These are phyloP conservation scores for Epiblema foenella DNA, from an alignment of 2,888 invertebrate species.

Conservation along the genomic window DNA sequence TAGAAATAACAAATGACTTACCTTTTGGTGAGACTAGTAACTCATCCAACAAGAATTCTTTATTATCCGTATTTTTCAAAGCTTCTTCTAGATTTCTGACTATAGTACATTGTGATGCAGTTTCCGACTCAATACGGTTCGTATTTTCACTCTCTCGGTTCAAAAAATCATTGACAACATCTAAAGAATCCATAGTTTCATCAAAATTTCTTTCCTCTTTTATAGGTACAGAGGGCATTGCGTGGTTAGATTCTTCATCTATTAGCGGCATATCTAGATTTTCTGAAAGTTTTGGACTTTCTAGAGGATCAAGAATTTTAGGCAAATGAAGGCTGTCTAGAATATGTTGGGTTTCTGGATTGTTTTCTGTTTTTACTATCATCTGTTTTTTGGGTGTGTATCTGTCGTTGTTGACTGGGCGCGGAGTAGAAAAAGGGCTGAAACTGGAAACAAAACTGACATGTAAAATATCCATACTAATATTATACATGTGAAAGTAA, in stretches of 20 bases:
- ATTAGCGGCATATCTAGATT: slow-evolving; percentile 32
- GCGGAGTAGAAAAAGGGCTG: slow-evolving; percentile 70
- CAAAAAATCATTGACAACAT: slow-evolving; percentile 28
- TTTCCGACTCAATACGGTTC: slow-evolving; percentile 17
- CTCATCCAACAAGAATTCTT: slow-evolving; percentile 63
- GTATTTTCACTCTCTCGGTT: slow-evolving; percentile 9
- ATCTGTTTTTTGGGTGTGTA: slow-evolving; percentile 58
- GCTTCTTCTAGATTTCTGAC: slow-evolving; percentile 71
- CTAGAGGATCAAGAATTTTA: not conserved
- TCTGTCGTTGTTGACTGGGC: slow-evolving; percentile 58
- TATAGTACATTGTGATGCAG: slow-evolving; percentile 56
- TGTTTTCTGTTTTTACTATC: slow-evolving; percentile 40
- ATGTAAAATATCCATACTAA: not conserved
- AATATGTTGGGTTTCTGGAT: slow-evolving; percentile 13
- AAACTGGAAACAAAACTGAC: slow-evolving; percentile 59
- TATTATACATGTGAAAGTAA: too few species aligned
- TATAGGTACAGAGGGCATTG: not conserved
- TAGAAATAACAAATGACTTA: slow-evolving; percentile 49
- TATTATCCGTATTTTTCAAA: slow-evolving; percentile 58
- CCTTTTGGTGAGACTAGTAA: slow-evolving; percentile 68
- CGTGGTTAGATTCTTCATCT: slow-evolving; percentile 7
- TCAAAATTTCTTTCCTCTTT: slow-evolving; percentile 25
- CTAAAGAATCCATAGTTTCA: slow-evolving; percentile 23
- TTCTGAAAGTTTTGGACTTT: slow-evolving; percentile 3
- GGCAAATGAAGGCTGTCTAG: not conserved